Percentiles rank a stretch among this genome's conserved stretches.
phyloP scores from a whole-genome alignment of 2,113 vertebrate genomes.

The Etheostoma spectabile region DNA sequence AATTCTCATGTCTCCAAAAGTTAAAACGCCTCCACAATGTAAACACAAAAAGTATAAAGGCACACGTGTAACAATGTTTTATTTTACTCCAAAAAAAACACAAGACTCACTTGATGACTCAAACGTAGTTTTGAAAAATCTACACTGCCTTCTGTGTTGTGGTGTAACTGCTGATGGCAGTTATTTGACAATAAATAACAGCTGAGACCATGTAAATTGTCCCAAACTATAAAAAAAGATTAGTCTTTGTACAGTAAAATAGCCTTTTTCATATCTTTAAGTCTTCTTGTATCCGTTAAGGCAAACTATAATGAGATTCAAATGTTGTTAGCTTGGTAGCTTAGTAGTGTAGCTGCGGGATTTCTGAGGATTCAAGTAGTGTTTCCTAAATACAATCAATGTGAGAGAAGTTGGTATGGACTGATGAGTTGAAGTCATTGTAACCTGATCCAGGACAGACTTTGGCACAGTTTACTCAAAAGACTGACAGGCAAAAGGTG shows the following conservation, averaged over 20 bases:
- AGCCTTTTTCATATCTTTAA: constrained; percentile 18
- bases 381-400: constrained; percentile 26
- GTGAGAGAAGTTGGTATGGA: not conserved
- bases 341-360: constrained; percentile 17
- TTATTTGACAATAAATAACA: constrained; percentile 45
- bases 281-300: constrained; percentile 5
- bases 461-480: constrained; percentile 43
- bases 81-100: constrained; percentile 14
- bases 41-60: constrained; percentile 63
- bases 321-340: not conserved
- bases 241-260: constrained; percentile 7
- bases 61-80: constrained; percentile 58
- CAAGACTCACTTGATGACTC: not conserved
- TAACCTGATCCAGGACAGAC: constrained; percentile 28
- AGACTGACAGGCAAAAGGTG: constrained; percentile 10
- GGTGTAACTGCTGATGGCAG: constrained; percentile 5
- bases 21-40: constrained; percentile 44
- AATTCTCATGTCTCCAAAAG: constrained; percentile 24
- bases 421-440: constrained; percentile 7
- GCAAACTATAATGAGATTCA: not conserved
- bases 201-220: constrained; percentile 19
- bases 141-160: constrained; percentile 13
- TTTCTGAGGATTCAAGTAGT: constrained; percentile 19
- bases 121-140: constrained; percentile 13
- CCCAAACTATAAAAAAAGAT: constrained; percentile 18